Conservation (phyloP, 1,140 invertebrate genomes). For the Solenopsis fugax region DNA sequence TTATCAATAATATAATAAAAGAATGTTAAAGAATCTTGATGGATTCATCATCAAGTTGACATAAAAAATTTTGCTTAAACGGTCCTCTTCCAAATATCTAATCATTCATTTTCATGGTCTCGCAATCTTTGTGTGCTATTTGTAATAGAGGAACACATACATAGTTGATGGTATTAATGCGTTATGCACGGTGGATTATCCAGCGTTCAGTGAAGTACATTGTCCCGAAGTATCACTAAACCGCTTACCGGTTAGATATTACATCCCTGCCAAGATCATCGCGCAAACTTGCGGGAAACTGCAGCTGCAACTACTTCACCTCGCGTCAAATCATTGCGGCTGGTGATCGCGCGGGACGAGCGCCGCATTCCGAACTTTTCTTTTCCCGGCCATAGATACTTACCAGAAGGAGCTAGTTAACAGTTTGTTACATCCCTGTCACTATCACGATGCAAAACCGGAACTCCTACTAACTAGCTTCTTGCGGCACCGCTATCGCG, state of each 20-base stretch:
- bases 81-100: background rate
- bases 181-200: constrained; percentile 62
- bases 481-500: constrained; percentile 53
- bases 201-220: constrained; percentile 63
- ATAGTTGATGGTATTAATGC: constrained; percentile 62
- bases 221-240: constrained; percentile 58
- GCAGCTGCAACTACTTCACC: constrained; percentile 60
- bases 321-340: constrained; percentile 59
- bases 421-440: constrained; percentile 61
- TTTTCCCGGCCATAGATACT: constrained; percentile 36
- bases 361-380: constrained; percentile 48
- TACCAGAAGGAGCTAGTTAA: constrained; percentile 59
- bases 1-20: background rate
- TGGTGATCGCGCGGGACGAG: constrained; percentile 45
- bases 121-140: constrained; percentile 13
- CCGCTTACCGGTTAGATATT: constrained; percentile 73
- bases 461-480: constrained; percentile 61
- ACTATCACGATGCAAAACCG: constrained; percentile 59
- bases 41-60: background rate
- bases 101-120: background rate
- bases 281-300: constrained; percentile 73
- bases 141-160: constrained; percentile 40
- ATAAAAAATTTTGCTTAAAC: background rate
- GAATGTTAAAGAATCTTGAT: background rate
- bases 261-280: constrained; percentile 73